Percentiles rank a stretch among this genome's conserved stretches.
phyloP scores from a whole-genome alignment of 2,797 vertebrate genomes.

The Spheniscus humboldti region DNA sequence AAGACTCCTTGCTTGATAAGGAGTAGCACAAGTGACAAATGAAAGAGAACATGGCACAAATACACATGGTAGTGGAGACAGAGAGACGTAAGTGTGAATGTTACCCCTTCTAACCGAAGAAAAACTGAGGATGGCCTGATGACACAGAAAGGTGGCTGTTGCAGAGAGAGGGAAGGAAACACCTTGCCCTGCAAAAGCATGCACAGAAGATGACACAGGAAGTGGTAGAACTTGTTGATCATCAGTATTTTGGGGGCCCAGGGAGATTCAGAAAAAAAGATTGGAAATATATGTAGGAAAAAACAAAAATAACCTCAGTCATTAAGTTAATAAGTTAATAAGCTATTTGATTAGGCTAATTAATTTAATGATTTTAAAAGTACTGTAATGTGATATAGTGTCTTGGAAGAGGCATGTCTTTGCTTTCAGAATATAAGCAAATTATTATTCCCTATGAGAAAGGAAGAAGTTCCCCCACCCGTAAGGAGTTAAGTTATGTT shows the following conservation, averaged over 20 bases:
- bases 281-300: neutral
- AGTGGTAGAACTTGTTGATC: neutral
- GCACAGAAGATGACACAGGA: neutral
- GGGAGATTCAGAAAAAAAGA: neutral
- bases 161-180: neutral
- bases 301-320: neutral
- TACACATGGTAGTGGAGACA: neutral
- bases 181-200: neutral
- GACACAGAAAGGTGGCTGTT: neutral
- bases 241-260: neutral
- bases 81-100: fast-evolving
- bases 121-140: neutral
- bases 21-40: neutral
- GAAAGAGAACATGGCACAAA: neutral
- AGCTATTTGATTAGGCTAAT: neutral
- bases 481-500: neutral
- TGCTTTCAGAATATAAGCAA: neutral
- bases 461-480: neutral
- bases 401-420: fast-evolving
- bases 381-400: neutral
- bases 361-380: neutral
- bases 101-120: neutral
- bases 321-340: neutral
- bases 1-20: neutral
- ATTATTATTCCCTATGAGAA: neutral